phyloP scores from a whole-genome alignment of 2,888 invertebrate species.

The Erebia palarica region DNA sequence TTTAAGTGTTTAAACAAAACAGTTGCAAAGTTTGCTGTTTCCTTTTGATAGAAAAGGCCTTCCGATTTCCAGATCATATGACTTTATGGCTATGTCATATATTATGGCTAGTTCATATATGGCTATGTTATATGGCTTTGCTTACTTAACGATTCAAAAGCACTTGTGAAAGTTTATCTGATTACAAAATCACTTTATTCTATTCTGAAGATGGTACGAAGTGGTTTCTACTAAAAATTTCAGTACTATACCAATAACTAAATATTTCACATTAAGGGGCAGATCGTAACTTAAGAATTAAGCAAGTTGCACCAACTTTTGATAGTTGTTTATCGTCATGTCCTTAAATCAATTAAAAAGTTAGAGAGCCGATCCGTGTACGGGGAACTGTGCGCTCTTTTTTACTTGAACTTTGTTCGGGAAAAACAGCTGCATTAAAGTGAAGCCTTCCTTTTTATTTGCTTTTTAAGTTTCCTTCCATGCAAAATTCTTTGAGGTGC shows the following conservation, averaged over 20 bases:
- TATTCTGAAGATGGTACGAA: no score
- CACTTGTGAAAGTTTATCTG: no score
- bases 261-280: not conserved
- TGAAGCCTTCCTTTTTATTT: slow-evolving; percentile 2
- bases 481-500: not conserved
- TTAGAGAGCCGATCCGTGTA: slow-evolving; percentile 27
- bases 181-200: no score
- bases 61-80: no score
- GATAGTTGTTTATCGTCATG: slow-evolving; percentile 32
- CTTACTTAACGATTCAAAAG: no score
- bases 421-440: slow-evolving; percentile 26
- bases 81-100: no score
- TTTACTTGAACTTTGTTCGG: slow-evolving; percentile 28
- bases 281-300: slow-evolving; percentile 17
- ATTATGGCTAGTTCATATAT: no score
- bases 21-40: no score
- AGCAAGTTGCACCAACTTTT: slow-evolving; percentile 28
- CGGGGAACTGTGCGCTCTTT: slow-evolving; percentile 24
- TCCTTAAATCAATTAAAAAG: slow-evolving; percentile 42
- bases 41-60: no score
- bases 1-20: no score
- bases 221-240: not conserved
- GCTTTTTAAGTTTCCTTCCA: not conserved
- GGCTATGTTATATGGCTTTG: no score
- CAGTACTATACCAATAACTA: not conserved